phyloP scores from a whole-genome alignment of 2,888 invertebrate genomes.

The Acheta domesticus region DNA sequence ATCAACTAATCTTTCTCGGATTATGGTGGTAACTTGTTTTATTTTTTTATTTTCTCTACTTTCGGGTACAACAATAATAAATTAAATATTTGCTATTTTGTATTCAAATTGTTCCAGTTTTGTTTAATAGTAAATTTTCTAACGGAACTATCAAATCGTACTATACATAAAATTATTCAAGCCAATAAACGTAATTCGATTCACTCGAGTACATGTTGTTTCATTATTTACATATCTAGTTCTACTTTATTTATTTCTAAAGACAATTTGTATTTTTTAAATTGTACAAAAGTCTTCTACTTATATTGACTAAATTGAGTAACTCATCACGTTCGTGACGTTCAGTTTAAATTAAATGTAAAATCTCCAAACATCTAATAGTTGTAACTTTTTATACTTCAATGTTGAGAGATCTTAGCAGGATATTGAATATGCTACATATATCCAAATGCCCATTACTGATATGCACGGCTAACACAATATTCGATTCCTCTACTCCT shows the following conservation, averaged over 20 bases:
- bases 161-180: too few relatives aligned
- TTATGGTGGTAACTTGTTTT: too few relatives aligned
- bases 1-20: too few relatives aligned
- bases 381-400: not conserved
- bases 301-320: slow-evolving; percentile 2
- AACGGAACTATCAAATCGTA: too few relatives aligned
- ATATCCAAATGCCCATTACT: not conserved
- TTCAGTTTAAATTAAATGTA: not conserved
- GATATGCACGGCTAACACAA: not conserved
- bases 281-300: not conserved
- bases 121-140: too few relatives aligned
- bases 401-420: not conserved
- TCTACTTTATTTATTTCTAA: not conserved
- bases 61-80: slow-evolving; percentile 18
- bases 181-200: too few relatives aligned
- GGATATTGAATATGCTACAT: not conserved
- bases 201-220: too few relatives aligned
- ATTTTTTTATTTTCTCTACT: not conserved
- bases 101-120: slow-evolving; percentile 20
- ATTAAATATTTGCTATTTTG: not conserved
- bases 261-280: not conserved
- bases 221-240: too few relatives aligned
- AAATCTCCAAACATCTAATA: too few relatives aligned
- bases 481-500: not conserved
- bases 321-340: not conserved